These are phyloP conservation scores for Pelobates cultripes DNA, from an alignment of 2,797 vertebrate genomes.

Conservation along the genomic window DNA sequence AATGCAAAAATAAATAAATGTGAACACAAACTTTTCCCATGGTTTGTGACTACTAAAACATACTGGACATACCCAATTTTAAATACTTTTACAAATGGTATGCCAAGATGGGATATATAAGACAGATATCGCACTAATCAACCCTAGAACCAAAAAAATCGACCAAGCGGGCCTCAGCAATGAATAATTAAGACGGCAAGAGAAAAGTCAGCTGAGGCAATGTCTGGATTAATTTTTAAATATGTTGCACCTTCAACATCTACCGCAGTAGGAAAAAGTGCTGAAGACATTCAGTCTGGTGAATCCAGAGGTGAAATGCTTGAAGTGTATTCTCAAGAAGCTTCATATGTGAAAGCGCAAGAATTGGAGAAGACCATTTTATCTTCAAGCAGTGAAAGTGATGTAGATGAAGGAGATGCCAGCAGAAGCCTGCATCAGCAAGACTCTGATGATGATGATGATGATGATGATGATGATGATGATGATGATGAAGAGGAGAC, in stretches of 20 bases:
- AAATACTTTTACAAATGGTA: no score
- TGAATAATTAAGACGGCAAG: neutral
- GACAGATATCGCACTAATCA: no score
- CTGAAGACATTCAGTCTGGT: conserved; percentile 5
- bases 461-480: neutral
- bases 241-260: conserved; percentile 2
- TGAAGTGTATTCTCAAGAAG: neutral
- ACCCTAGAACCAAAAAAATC: conserved; percentile 1
- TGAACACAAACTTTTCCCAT: no score
- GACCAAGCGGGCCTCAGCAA: neutral
- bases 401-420: neutral
- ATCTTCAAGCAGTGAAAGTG: neutral
- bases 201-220: neutral
- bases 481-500: neutral
- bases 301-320: neutral
- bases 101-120: no score
- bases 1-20: no score
- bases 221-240: conserved; percentile 15
- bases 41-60: no score
- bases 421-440: neutral
- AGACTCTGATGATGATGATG: neutral
- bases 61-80: no score
- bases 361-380: neutral
- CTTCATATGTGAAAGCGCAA: neutral
- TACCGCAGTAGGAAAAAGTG: conserved; percentile 10